These are phyloP conservation scores for Taphrorychus bicolor DNA, from an alignment of 2,888 invertebrate genomes.

Conservation along the genomic window DNA sequence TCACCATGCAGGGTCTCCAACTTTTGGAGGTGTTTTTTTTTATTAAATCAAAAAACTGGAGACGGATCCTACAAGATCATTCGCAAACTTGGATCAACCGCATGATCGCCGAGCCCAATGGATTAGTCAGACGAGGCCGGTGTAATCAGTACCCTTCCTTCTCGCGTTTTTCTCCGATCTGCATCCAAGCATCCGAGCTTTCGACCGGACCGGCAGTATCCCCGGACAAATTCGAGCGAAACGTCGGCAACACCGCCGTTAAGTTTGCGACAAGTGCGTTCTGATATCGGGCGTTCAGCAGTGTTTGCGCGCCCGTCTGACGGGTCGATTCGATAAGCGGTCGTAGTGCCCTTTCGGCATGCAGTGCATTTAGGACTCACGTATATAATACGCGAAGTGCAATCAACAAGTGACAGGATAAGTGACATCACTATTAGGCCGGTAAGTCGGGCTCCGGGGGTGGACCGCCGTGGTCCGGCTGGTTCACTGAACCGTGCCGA, in stretches of 20 bases:
- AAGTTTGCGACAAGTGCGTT: constrained; percentile 38
- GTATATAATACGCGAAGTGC: constrained; percentile 29
- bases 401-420: constrained; percentile 40
- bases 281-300: constrained; percentile 33
- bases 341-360: constrained; percentile 30
- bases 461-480: neutral
- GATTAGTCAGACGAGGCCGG: neutral
- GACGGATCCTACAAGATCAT: neutral
- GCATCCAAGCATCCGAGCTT: neutral
- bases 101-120: neutral
- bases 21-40: no score
- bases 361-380: constrained; percentile 29
- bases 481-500: neutral
- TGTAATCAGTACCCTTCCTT: neutral
- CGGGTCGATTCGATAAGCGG: constrained; percentile 29
- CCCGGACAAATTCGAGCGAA: constrained; percentile 10
- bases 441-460: constrained; percentile 24
- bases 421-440: constrained; percentile 36
- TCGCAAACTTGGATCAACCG: neutral
- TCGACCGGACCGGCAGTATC: neutral
- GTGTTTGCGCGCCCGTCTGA: constrained; percentile 34
- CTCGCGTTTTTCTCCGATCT: neutral
- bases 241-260: constrained; percentile 24
- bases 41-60: no score
- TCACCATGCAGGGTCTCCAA: no score